Evolutionary conservation across 1,140 invertebrate genomes (phyloP), one percentile per base, ranked within the genome.

Genomic region (Pararge aegeria): DNA sequence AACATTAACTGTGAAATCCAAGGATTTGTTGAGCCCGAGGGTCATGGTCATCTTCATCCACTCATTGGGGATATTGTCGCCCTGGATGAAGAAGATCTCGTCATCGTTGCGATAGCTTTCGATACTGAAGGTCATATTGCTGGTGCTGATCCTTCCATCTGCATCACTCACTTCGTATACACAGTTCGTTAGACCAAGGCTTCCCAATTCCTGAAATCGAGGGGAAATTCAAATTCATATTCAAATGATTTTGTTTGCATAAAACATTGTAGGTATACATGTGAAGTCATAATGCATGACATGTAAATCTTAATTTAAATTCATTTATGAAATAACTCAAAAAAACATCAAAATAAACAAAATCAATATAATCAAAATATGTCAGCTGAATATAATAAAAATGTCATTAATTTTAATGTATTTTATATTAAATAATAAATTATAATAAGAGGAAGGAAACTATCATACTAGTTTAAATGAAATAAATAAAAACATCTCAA

Each of bases 131-230:
- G 51, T 75, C 80, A 90, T 89, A 40, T 75, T 59, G 16, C 71
- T 30, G 1, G 87, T 91, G 62, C 90, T 91, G 58, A 91, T 85
- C 19, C 62, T 29, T 0, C 90, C 91, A 58, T 92, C 90, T 4
- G 69, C 77, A 52, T 91, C 91, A 1, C 65, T 69, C 5, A 92
- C 87, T n/a, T 65, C 42, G 68, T 89, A 91, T 1, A 69, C 71
- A 58, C 91, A 92, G 29, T 83, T 61, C 3, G 84, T 85, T 1
- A 74, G 49, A 5, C 80, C 76, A 1, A 68, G 58, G n/a, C 73
- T 70, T 13, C 76, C 85, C 5, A 86, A 67, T 81, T 91, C 90
- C 87, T 92, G 50, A 1, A 59, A 46, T 1, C 29, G 1, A 7
- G 1, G 9, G 1, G 9, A 1, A 10, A 30, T 1, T 30, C 29